Conservation (phyloP, 2,113 vertebrate species). For the Lota lota region DNA sequence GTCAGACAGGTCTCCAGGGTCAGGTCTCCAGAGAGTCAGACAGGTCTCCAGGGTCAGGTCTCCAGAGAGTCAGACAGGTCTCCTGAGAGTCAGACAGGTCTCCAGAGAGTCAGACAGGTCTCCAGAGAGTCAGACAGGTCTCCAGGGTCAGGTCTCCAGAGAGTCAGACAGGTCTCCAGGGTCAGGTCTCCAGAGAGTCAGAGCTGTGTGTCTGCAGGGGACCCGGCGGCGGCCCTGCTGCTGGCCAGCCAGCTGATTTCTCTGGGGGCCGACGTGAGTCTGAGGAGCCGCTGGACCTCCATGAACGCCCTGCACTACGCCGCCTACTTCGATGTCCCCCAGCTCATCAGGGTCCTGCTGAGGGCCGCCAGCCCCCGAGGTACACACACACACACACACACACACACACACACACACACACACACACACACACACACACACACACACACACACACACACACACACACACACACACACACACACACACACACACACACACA, state of each 20-base stretch:
- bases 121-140: too few species aligned
- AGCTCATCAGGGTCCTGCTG: conserved; percentile 84
- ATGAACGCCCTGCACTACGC: conserved; percentile 94
- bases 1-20: too few species aligned
- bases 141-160: too few species aligned
- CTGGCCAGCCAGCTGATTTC: conserved; percentile 82
- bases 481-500: not conserved
- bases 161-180: too few species aligned
- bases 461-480: not conserved
- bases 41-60: too few species aligned
- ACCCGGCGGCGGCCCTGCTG: conserved; percentile 82
- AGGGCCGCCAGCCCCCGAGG: conserved; percentile 82
- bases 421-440: not conserved
- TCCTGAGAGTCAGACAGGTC: too few species aligned
- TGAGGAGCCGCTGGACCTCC: conserved; percentile 92
- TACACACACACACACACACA: conserved; percentile 33
- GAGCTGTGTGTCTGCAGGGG: conserved; percentile 66
- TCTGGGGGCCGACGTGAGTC: conserved; percentile 82
- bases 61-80: too few species aligned
- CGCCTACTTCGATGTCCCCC: conserved; percentile 88
- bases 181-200: too few species aligned
- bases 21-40: too few species aligned
- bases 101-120: too few species aligned
- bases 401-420: not conserved
- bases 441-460: not conserved